phyloP scores from a whole-genome alignment of 2,888 invertebrate species.

The Parnassius orleans region DNA sequence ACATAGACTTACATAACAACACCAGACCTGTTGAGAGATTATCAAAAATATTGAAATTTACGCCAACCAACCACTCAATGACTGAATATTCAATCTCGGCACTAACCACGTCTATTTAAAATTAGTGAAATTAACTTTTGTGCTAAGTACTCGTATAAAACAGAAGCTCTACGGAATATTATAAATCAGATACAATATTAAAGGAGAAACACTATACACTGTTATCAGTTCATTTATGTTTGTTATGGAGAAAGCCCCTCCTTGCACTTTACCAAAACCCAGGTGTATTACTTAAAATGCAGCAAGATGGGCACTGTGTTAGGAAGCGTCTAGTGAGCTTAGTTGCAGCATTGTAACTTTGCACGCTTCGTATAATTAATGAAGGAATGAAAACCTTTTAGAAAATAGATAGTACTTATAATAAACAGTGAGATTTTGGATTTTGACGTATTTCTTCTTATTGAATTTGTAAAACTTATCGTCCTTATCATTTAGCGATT shows the following conservation, averaged over 20 bases:
- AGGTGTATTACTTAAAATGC: constrained; percentile 27
- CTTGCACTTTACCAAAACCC: constrained; percentile 26
- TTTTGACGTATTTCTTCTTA: too few relatives aligned
- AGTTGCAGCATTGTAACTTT: constrained; percentile 9
- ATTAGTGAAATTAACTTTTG: too few relatives aligned
- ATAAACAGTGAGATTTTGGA: too few relatives aligned
- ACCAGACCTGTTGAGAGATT: too few relatives aligned
- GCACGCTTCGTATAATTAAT: constrained; percentile 10
- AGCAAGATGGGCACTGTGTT: constrained; percentile 12
- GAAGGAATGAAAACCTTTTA: constrained; percentile 2
- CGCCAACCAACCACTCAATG: too few relatives aligned
- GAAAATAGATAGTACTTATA: background rate
- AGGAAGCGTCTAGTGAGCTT: constrained; percentile 4
- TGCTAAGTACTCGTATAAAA: too few relatives aligned
- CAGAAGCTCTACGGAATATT: background rate
- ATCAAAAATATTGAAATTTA: too few relatives aligned
- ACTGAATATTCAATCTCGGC: too few relatives aligned
- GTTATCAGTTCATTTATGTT: background rate
- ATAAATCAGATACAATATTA: background rate
- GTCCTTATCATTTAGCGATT: too few relatives aligned
- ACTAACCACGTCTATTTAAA: too few relatives aligned
- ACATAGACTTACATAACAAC: too few relatives aligned
- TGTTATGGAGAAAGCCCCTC: background rate
- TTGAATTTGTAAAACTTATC: too few relatives aligned
- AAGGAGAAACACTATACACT: constrained; percentile 1